Percentiles rank a stretch among this genome's conserved stretches.
phyloP scores from a whole-genome alignment of 2,888 invertebrate species.

The Philaethria dido region DNA sequence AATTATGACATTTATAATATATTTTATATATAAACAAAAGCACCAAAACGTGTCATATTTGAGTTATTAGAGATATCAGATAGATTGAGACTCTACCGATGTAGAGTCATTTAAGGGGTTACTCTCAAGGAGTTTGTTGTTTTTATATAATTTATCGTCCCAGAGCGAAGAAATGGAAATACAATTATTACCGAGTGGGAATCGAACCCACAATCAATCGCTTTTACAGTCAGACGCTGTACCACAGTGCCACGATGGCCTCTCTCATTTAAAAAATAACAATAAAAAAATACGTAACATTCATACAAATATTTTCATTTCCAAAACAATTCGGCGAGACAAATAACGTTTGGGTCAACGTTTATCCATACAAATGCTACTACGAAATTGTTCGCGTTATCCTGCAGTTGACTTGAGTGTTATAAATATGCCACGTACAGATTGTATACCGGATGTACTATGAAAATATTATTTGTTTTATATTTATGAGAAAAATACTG shows the following conservation, averaged over 20 bases:
- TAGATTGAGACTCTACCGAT: too few relatives aligned
- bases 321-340: constrained; percentile 7
- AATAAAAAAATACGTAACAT: not conserved
- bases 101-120: too few relatives aligned
- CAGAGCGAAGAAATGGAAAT: too few relatives aligned
- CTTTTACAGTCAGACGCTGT: too few relatives aligned
- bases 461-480: not conserved
- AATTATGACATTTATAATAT: too few relatives aligned
- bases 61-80: too few relatives aligned
- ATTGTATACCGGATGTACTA: not conserved
- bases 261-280: not conserved
- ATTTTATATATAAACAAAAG: too few relatives aligned
- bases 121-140: too few relatives aligned
- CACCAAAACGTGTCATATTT: too few relatives aligned
- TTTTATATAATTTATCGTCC: too few relatives aligned
- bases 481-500: not conserved
- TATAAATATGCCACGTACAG: not conserved
- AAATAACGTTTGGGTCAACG: constrained; percentile 24
- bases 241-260: too few relatives aligned
- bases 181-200: too few relatives aligned
- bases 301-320: constrained; percentile 9
- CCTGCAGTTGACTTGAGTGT: constrained; percentile 21
- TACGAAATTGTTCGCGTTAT: constrained; percentile 8
- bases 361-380: constrained; percentile 27
- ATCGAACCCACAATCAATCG: not conserved